Conservation (phyloP, 2,797 vertebrate genomes). For the Helicolenus hilgendorfi region DNA sequence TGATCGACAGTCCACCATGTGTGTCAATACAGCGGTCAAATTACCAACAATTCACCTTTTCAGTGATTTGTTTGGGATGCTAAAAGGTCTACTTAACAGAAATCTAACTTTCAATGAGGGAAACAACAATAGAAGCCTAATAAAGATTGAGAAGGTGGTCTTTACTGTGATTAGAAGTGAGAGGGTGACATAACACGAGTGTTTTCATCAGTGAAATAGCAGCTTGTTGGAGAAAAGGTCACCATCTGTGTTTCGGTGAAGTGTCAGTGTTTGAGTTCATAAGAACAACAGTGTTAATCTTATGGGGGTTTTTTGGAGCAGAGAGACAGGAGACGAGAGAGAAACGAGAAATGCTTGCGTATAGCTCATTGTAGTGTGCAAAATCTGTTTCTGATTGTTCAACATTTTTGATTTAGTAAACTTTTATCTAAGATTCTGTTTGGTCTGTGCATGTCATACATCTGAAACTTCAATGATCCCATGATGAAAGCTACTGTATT, state of each 20-base stretch:
- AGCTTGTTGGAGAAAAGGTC: slow-evolving; percentile 44
- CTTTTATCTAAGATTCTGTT: not conserved
- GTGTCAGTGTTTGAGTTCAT: not conserved
- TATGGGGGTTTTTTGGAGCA: not conserved
- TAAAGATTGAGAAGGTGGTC: slow-evolving; percentile 34
- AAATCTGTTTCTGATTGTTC: not conserved
- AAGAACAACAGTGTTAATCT: not conserved
- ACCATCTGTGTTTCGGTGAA: not conserved
- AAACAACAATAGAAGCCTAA: slow-evolving; percentile 43
- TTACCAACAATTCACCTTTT: slow-evolving; percentile 7
- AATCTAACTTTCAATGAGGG: slow-evolving; percentile 15
- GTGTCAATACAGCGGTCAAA: slow-evolving; percentile 40
- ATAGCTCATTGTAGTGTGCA: not conserved
- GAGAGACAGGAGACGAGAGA: not conserved
- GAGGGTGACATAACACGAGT: slow-evolving; percentile 2
- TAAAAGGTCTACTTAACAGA: slow-evolving; percentile 22
- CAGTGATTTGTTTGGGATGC: slow-evolving; percentile 19
- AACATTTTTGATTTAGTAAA: not conserved
- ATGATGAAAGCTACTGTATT: not conserved
- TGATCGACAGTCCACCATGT: not conserved
- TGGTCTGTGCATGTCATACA: not conserved
- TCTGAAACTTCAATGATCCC: not conserved
- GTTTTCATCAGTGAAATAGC: slow-evolving; percentile 22
- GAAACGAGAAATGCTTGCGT: not conserved
- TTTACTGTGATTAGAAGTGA: slow-evolving; percentile 51